phyloP scores from a whole-genome alignment of 2,113 vertebrate species.

The Leptosomus discolor region DNA sequence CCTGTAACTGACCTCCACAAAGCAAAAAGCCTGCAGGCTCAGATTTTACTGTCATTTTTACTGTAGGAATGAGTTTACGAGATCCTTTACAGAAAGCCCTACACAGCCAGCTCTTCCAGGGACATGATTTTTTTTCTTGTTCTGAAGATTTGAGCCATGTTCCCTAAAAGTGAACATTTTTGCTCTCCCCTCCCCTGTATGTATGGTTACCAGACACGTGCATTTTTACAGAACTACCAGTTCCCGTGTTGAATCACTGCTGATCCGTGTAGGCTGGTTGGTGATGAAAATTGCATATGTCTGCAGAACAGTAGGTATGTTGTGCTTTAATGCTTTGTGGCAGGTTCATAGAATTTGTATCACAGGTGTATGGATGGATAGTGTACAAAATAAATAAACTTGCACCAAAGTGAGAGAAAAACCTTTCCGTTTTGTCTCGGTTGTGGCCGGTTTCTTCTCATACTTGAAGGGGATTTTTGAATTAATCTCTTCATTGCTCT shows the following conservation, averaged over 20 bases:
- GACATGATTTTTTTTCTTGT: conserved; percentile 1
- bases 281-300: conserved; percentile 65
- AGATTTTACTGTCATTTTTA: conserved; percentile 46
- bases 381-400: conserved; percentile 80
- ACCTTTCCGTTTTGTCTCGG: conserved; percentile 48
- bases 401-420: conserved; percentile 78
- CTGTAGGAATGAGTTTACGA: conserved; percentile 66
- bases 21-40: conserved; percentile 31
- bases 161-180: conserved; percentile 34
- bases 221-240: conserved; percentile 43
- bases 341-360: conserved; percentile 76
- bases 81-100: conserved; percentile 35
- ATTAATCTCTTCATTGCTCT: not conserved
- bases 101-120: conserved; percentile 54
- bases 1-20: conserved; percentile 6
- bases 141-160: conserved; percentile 72
- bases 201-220: conserved; percentile 53
- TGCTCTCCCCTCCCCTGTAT: not conserved
- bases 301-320: conserved; percentile 66
- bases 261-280: conserved; percentile 29
- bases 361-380: conserved; percentile 79
- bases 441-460: conserved; percentile 49
- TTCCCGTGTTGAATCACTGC: not conserved
- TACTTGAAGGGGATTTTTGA: not conserved
- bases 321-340: conserved; percentile 77